phyloP scores from a whole-genome alignment of 53 echinoderm and acorn worm species.

The Holothuria leucospilota region DNA sequence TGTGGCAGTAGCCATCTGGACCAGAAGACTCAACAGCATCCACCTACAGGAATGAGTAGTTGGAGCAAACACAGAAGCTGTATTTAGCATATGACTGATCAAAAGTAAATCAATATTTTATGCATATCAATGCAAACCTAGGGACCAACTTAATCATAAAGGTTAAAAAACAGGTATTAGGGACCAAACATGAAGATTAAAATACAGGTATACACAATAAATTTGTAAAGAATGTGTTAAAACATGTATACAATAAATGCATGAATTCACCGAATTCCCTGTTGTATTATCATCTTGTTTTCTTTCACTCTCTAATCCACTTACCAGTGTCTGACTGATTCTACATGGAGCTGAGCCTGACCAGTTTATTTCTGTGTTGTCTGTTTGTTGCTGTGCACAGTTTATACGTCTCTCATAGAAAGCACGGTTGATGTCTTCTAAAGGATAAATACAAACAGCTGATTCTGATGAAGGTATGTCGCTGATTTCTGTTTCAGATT shows the following conservation, averaged over 20 bases:
- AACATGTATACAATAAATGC: no score
- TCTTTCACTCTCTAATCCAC: neutral
- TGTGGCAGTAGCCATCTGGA: conserved; percentile 60
- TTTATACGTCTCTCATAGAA: conserved; percentile 57
- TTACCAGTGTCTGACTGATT: conserved; percentile 37
- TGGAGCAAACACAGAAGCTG: no score
- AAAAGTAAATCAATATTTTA: no score
- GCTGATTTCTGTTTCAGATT: conserved; percentile 35
- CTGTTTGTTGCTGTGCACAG: conserved; percentile 63
- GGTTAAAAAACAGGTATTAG: no score
- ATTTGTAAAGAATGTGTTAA: no score
- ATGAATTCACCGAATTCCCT: no score
- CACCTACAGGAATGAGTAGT: neutral
- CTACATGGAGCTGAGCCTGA: conserved; percentile 21
- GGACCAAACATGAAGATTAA: no score
- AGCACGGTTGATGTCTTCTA: conserved; percentile 54
- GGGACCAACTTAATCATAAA: no score
- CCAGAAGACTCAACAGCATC: neutral
- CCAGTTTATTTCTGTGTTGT: conserved; percentile 81
- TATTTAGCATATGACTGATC: no score
- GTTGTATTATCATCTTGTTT: no score
- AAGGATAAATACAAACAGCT: conserved; percentile 72
- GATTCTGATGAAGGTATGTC: conserved; percentile 42
- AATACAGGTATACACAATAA: no score
- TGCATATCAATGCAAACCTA: no score